A percentile compares a stretch with the other conserved stretches of the same genome.
phyloP scores from a whole-genome alignment of 2,888 invertebrate species.

The Zelleria hepariella region DNA sequence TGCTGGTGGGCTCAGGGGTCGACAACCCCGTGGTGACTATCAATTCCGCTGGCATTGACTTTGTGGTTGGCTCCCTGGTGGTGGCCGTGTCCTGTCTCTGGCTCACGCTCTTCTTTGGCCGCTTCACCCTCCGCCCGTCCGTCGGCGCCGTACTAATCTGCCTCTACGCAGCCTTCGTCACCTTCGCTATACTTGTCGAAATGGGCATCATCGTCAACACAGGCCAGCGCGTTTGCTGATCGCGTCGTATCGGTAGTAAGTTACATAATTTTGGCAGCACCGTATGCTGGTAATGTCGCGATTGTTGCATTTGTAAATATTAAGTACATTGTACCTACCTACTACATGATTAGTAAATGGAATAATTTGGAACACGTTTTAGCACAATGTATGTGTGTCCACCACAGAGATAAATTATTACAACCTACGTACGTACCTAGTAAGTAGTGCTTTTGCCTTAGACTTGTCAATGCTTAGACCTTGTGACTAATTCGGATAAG shows the following conservation, averaged over 20 bases:
- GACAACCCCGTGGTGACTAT: constrained; percentile 73
- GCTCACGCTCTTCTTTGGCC: constrained; percentile 76
- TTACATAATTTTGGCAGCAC: not conserved
- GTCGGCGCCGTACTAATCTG: constrained; percentile 77
- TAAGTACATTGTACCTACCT: too few relatives aligned
- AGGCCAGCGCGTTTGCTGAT: too few relatives aligned
- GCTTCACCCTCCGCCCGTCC: constrained; percentile 77
- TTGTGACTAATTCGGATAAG: too few relatives aligned
- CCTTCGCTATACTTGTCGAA: constrained; percentile 84
- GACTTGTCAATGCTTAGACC: too few relatives aligned
- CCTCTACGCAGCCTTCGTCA: constrained; percentile 80
- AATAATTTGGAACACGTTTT: too few relatives aligned
- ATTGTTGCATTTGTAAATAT: too few relatives aligned
- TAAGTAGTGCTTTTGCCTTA: too few relatives aligned
- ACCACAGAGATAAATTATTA: too few relatives aligned
- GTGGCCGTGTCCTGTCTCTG: constrained; percentile 81
- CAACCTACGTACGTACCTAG: too few relatives aligned
- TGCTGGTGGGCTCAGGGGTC: constrained; percentile 57
- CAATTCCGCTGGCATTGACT: constrained; percentile 84
- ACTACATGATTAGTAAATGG: too few relatives aligned
- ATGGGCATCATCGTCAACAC: constrained; percentile 75
- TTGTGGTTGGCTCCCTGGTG: constrained; percentile 84
- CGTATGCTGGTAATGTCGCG: not conserved
- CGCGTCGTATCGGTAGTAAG: not conserved
- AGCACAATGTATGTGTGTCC: too few relatives aligned